phyloP scores from a whole-genome alignment of 37 sponge, comb jelly and placozoan genomes.

The Chondrilla cf. caribensis region DNA sequence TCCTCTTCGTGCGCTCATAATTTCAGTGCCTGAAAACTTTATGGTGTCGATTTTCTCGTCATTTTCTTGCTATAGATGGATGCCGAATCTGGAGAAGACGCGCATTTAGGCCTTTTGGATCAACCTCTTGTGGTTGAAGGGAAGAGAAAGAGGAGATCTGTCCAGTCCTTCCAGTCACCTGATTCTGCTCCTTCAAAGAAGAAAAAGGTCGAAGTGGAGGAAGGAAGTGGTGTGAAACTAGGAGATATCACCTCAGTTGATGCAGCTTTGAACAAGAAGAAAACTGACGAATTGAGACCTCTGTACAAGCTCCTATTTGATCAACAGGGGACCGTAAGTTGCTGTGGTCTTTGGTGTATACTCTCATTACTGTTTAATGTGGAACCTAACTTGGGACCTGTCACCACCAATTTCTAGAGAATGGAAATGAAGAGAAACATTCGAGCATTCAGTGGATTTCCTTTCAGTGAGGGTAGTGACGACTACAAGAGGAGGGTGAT shows the following conservation, averaged over 20 bases:
- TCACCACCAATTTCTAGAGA: conserved; percentile 16
- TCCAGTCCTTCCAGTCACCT: conserved; percentile 36
- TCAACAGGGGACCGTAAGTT: conserved; percentile 34
- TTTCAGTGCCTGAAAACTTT: too few species aligned
- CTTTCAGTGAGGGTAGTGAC: conserved; percentile 15
- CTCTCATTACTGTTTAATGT: too few species aligned
- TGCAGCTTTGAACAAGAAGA: neutral
- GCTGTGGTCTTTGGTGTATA: too few species aligned
- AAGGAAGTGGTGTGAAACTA: conserved; percentile 28
- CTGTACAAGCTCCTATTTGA: conserved; percentile 44
- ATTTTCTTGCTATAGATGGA: neutral
- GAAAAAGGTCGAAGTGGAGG: conserved; percentile 2
- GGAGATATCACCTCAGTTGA: conserved; percentile 21
- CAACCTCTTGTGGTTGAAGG: conserved; percentile 54
- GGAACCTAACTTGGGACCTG: too few species aligned
- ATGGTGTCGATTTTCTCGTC: too few species aligned
- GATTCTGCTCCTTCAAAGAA: conserved; percentile 1
- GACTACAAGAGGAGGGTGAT: neutral
- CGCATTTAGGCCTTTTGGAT: conserved; percentile 32
- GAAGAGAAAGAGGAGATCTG: conserved; percentile 37
- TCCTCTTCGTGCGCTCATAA: too few species aligned
- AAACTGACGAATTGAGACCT: conserved; percentile 27
- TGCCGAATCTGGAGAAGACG: neutral
- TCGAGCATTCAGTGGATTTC: conserved; percentile 38
- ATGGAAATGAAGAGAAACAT: conserved; percentile 33